phyloP scores from a whole-genome alignment of 2,888 invertebrate species.

The Agonopterix alstromeriana region DNA sequence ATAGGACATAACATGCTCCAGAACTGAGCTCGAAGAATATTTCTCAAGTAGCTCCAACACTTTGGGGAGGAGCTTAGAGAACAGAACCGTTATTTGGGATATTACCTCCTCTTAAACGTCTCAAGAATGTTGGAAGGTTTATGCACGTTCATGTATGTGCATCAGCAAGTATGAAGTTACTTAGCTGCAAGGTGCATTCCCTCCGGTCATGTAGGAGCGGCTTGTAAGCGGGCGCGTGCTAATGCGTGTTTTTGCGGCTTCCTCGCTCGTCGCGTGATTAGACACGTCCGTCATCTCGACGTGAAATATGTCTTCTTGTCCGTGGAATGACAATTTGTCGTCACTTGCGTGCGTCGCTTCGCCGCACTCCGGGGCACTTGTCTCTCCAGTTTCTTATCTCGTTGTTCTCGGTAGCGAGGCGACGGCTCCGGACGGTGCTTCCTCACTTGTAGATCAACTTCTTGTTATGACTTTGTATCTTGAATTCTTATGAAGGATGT shows the following conservation, averaged over 20 bases:
- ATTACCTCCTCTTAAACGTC: too few species aligned
- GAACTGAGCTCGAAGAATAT: too few species aligned
- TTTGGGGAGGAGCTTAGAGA: too few species aligned
- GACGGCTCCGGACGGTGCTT: not conserved
- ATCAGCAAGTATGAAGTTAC: too few species aligned
- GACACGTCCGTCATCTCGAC: not conserved
- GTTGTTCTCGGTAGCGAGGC: not conserved
- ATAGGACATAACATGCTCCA: too few species aligned
- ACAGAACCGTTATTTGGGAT: too few species aligned
- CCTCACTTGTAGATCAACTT: too few species aligned
- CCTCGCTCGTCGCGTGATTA: not conserved
- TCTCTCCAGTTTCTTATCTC: not conserved
- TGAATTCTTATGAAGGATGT: too few species aligned
- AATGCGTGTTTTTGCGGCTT: slow-evolving; percentile 2
- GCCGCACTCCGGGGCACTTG: not conserved
- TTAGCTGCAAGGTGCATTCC: not conserved
- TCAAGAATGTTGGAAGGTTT: too few species aligned
- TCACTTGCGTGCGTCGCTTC: not conserved
- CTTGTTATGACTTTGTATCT: too few species aligned
- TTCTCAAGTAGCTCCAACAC: too few species aligned
- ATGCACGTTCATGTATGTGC: too few species aligned
- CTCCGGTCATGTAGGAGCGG: not conserved
- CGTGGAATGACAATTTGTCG: slow-evolving; percentile 1
- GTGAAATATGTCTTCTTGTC: slow-evolving; percentile 1
- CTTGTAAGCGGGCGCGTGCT: not conserved